Conservation (phyloP, 2,113 vertebrate genomes). For the Labeo rohita region DNA sequence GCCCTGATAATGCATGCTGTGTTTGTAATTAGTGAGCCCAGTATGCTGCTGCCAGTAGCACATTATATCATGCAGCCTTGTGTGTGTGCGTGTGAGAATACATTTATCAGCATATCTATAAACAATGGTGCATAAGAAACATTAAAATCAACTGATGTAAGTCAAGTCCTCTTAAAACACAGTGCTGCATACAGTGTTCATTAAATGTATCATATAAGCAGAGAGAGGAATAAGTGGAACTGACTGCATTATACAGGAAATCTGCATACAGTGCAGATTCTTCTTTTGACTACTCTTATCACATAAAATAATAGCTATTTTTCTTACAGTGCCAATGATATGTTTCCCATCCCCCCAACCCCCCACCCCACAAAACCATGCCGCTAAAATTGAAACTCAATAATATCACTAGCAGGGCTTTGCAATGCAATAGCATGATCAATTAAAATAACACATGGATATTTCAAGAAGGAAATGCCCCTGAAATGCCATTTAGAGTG, state of each 20-base stretch:
- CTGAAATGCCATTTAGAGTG: neutral
- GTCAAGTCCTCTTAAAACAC: neutral
- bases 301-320: neutral
- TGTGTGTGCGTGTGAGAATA: neutral
- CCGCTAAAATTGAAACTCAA: neutral
- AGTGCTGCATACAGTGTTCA: neutral
- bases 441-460: neutral
- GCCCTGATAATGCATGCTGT: neutral
- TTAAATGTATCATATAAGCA: neutral
- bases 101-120: neutral
- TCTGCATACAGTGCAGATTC: no score
- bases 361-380: neutral
- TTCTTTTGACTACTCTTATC: neutral
- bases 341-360: no score
- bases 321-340: neutral
- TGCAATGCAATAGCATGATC: constrained; percentile 29
- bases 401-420: neutral
- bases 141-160: neutral
- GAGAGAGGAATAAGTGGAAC: neutral
- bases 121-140: neutral
- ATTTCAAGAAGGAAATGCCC: neutral
- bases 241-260: neutral
- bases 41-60: constrained; percentile 11
- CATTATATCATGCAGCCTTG: neutral
- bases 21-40: constrained; percentile 30